phyloP scores from a whole-genome alignment of 2,113 vertebrate genomes.

The Syngnathus scovelli region DNA sequence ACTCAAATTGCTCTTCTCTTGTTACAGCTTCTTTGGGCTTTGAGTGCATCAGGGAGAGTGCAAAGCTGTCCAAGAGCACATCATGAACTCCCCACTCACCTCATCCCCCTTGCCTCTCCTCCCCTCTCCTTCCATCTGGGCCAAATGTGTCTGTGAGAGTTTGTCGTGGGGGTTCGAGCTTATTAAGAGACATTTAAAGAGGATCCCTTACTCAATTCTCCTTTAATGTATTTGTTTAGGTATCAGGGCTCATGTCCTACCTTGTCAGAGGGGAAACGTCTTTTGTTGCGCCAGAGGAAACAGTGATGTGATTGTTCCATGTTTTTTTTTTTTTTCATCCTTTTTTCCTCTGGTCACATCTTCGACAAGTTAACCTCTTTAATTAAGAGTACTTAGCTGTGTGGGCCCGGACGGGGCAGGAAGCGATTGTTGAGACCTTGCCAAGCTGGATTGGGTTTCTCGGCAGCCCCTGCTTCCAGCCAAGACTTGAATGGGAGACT shows the following conservation, averaged over 20 bases:
- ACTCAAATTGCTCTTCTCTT: conserved; percentile 53
- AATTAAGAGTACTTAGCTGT: conserved; percentile 75
- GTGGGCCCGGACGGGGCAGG: conserved; percentile 67
- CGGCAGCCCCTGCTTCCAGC: conserved; percentile 56
- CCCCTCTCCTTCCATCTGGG: conserved; percentile 39
- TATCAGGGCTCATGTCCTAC: conserved; percentile 59
- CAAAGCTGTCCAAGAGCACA: conserved; percentile 40
- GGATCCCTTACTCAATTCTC: conserved; percentile 47
- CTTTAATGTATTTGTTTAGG: conserved; percentile 61
- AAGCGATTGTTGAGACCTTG: conserved; percentile 73
- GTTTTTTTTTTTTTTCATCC: neutral
- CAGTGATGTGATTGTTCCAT: conserved; percentile 61
- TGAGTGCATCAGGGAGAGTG: conserved; percentile 26
- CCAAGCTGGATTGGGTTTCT: conserved; percentile 75
- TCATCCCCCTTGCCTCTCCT: conserved; percentile 26
- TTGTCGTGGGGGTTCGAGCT: conserved; percentile 39
- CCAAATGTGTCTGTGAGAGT: conserved; percentile 12
- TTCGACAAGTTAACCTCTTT: conserved; percentile 76
- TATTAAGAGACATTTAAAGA: conserved; percentile 58
- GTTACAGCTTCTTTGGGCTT: conserved; percentile 49
- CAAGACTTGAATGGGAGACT: conserved; percentile 72
- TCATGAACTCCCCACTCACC: conserved; percentile 40
- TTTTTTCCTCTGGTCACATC: conserved; percentile 60
- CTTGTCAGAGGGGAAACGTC: conserved; percentile 49
- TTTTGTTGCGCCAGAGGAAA: conserved; percentile 55